Evolutionary conservation across 2,888 invertebrate species (phyloP).

Genomic region (Stenolophus ochropezus): DNA sequence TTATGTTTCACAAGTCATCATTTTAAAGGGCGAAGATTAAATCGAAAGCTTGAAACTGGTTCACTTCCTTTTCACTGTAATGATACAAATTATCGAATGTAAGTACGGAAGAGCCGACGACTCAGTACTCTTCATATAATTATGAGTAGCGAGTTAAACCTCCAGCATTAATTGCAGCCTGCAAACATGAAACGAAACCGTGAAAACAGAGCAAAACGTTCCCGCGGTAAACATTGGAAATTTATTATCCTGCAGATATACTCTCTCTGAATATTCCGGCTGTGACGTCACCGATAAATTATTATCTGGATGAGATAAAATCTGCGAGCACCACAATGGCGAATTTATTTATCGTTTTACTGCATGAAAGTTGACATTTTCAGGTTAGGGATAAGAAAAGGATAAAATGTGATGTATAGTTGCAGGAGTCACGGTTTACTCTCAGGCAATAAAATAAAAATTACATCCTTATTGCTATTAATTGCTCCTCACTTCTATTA

Average conservation of each 20-base stretch:
- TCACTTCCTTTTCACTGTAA: constrained; percentile 33
- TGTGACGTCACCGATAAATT: constrained; percentile 16
- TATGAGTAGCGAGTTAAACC: constrained; percentile 6
- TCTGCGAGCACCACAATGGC: background rate
- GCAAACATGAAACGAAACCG: constrained; percentile 22
- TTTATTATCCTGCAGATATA: constrained; percentile 2
- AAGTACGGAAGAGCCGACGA: constrained; percentile 26
- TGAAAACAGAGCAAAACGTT: background rate
- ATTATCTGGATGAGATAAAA: constrained; percentile 15
- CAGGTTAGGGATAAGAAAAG: background rate
- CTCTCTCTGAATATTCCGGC: constrained; percentile 3
- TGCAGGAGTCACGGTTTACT: background rate
- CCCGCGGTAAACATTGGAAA: background rate
- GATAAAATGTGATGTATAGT: background rate
- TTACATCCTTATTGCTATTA: too few species aligned
- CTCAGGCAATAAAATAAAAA: background rate
- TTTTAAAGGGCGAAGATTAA: constrained; percentile 27
- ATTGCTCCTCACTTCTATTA: too few species aligned
- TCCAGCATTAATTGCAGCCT: background rate
- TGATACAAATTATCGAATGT: constrained; percentile 37
- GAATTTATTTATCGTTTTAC: background rate
- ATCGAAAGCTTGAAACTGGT: constrained; percentile 24
- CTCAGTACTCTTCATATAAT: constrained; percentile 9
- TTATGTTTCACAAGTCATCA: background rate
- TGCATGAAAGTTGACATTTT: constrained; percentile 5